phyloP scores from a whole-genome alignment of 2,888 invertebrate genomes.

The Chorisops tibialis region DNA sequence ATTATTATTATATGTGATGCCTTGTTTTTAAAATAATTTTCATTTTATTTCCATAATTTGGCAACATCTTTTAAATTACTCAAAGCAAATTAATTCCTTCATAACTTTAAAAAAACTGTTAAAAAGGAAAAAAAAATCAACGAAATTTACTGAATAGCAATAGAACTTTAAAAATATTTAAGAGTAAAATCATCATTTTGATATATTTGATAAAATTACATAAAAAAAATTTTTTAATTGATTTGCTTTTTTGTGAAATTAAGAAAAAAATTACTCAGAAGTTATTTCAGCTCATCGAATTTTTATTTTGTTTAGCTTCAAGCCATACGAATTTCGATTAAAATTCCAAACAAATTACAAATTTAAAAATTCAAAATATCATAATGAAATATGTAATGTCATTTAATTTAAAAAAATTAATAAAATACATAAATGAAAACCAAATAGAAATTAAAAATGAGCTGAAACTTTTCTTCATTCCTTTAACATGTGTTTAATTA shows the following conservation, averaged over 20 bases:
- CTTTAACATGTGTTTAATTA: neutral
- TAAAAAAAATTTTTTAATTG: slow-evolving; percentile 3
- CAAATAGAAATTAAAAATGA: no score
- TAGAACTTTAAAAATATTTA: no score
- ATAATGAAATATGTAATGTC: no score
- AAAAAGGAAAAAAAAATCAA: no score
- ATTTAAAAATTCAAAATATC: no score
- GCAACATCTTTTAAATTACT: neutral
- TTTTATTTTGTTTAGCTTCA: neutral
- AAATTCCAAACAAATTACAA: no score
- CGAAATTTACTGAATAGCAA: no score
- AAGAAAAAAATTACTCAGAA: slow-evolving; percentile 16
- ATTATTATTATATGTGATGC: no score
- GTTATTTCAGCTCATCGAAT: slow-evolving; percentile 22
- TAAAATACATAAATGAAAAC: no score
- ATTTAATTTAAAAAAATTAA: no score
- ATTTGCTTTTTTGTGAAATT: slow-evolving; percentile 4
- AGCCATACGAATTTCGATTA: no score
- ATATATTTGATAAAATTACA: neutral
- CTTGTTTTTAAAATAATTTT: neutral
- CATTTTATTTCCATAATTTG: neutral
- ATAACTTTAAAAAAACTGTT: neutral
- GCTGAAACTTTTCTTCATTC: neutral
- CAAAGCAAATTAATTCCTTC: neutral
- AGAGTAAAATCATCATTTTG: no score